These are phyloP conservation scores for Spermophilus dauricus DNA, from an alignment of 2,113 vertebrate genomes.

Conservation along the genomic window DNA sequence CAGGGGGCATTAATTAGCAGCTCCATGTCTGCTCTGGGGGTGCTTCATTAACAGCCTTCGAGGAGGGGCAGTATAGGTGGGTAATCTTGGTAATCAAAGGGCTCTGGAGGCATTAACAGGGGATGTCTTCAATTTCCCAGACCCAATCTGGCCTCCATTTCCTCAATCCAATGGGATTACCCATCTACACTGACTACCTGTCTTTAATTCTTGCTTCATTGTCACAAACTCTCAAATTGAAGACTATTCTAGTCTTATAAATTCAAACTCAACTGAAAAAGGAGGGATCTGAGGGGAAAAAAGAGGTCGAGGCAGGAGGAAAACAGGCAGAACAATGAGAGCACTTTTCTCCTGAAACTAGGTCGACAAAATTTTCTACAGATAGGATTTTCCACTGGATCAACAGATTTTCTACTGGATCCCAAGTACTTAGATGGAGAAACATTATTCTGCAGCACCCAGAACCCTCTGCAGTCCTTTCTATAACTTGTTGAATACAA, in stretches of 20 bases:
- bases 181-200: too few relatives aligned
- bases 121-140: too few relatives aligned
- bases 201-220: too few relatives aligned
- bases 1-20: too few relatives aligned
- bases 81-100: too few relatives aligned
- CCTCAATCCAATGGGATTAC: too few relatives aligned
- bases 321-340: background rate
- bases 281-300: background rate
- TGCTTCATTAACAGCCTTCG: too few relatives aligned
- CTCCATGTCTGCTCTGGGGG: too few relatives aligned
- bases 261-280: slow-evolving; percentile 6
- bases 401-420: background rate
- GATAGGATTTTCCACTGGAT: background rate
- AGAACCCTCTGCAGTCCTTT: background rate
- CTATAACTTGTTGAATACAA: background rate
- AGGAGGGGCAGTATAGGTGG: too few relatives aligned
- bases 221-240: background rate
- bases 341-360: slow-evolving; percentile 14
- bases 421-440: background rate
- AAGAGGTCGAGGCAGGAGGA: background rate
- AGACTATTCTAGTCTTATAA: background rate
- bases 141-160: too few relatives aligned
- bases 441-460: background rate
- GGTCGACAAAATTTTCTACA: background rate
- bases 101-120: too few relatives aligned